Evolutionary conservation across 2,113 vertebrate species (phyloP).

Genomic region (Lophius piscatorius): DNA sequence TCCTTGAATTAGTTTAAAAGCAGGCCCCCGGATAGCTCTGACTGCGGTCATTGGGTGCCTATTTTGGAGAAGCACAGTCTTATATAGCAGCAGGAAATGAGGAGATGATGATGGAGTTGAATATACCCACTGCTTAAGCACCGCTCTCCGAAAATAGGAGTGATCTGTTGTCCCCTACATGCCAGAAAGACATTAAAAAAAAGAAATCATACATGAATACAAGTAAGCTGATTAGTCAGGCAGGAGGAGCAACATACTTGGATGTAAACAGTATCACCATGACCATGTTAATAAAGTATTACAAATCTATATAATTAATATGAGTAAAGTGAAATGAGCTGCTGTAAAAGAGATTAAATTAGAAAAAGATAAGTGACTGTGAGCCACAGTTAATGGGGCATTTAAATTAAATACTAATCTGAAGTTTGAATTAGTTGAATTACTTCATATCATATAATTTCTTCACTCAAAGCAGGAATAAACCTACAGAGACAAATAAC

Average conservation of each 20-base stretch:
- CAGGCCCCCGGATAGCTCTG: constrained; percentile 66
- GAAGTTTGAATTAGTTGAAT: background rate
- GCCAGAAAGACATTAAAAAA: constrained; percentile 46
- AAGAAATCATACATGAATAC: constrained; percentile 34
- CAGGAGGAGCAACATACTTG: background rate
- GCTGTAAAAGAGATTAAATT: background rate
- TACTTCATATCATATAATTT: constrained; percentile 3
- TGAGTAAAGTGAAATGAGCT: constrained; percentile 1
- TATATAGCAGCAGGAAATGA: constrained; percentile 80
- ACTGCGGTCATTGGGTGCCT: constrained; percentile 65
- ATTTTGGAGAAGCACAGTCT: constrained; percentile 68
- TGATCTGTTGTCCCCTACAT: constrained; percentile 63
- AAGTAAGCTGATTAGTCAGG: constrained; percentile 28
- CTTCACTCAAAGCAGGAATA: background rate
- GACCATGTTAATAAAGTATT: background rate
- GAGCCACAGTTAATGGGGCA: background rate
- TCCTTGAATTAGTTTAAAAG: constrained; percentile 70
- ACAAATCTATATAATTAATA: background rate
- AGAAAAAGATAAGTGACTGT: background rate
- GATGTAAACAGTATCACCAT: constrained; percentile 1
- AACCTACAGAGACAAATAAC: constrained; percentile 20
- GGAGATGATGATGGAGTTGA: constrained; percentile 79
- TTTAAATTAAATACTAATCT: background rate
- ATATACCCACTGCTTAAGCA: constrained; percentile 66
- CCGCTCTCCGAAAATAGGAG: constrained; percentile 64